Evolutionary conservation across 2,888 invertebrate genomes (phyloP).

Genomic region (Xylota segnis): DNA sequence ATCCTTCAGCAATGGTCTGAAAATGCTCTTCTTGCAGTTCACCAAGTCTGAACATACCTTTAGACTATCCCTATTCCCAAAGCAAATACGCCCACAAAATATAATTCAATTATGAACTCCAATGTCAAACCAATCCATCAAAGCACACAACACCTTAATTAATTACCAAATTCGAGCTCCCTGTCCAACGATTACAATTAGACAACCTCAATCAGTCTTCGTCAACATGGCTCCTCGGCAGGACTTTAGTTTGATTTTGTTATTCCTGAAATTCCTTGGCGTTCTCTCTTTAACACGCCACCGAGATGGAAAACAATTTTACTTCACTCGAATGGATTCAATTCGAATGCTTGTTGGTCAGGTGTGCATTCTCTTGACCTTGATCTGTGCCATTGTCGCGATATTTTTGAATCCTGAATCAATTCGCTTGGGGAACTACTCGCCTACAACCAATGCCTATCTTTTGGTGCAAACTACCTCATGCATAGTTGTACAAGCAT

Average conservation of each 20-base stretch:
- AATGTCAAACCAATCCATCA: neutral
- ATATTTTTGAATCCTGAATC: neutral
- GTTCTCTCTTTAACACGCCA: slow-evolving; percentile 29
- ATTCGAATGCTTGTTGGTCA: slow-evolving; percentile 41
- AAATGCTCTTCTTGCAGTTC: no score
- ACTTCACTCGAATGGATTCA: slow-evolving; percentile 28
- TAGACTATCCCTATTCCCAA: slow-evolving; percentile 1
- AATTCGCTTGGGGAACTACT: neutral
- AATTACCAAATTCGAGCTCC: neutral
- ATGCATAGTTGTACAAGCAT: slow-evolving; percentile 17
- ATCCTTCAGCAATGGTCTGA: no score
- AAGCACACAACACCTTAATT: neutral
- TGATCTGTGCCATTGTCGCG: neutral
- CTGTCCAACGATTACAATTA: neutral
- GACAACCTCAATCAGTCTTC: neutral
- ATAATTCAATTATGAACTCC: neutral
- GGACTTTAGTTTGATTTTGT: slow-evolving; percentile 18
- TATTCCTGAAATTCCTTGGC: slow-evolving; percentile 18
- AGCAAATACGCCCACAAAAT: slow-evolving; percentile 15
- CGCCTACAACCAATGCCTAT: slow-evolving; percentile 17
- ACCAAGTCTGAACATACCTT: no score
- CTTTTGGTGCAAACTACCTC: slow-evolving; percentile 2
- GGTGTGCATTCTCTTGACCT: neutral
- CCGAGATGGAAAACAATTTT: neutral
- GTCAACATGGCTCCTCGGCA: slow-evolving; percentile 17